Percentiles rank a stretch among this genome's conserved stretches.
These are phyloP conservation scores for Cygnus buccinator DNA, from an alignment of 2,113 vertebrate species.

Conservation along the genomic window DNA sequence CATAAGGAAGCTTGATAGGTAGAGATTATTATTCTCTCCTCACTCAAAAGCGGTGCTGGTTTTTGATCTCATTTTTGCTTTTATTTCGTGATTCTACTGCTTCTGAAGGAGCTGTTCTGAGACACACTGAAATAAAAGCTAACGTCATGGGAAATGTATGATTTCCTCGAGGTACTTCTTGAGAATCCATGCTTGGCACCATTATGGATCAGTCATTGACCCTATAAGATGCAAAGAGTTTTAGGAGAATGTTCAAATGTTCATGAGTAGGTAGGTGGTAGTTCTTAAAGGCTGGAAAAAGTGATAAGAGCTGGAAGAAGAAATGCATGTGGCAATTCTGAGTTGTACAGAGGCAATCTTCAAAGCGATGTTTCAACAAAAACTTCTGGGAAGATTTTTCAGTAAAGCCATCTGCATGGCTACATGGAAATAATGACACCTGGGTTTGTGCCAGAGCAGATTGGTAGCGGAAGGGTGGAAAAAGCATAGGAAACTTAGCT, in stretches of 20 bases:
- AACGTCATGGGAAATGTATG: rapidly evolving
- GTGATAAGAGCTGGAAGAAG: not conserved
- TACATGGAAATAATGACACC: not conserved
- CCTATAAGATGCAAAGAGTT: not conserved
- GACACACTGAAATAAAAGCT: not conserved
- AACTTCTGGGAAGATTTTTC: not conserved
- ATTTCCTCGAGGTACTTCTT: not conserved
- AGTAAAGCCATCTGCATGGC: not conserved
- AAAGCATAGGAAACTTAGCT: constrained; percentile 17
- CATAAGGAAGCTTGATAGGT: not conserved
- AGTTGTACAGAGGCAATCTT: not conserved
- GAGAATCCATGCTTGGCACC: not conserved
- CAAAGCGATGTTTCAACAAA: constrained; percentile 10
- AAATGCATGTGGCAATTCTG: not conserved
- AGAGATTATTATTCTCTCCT: not conserved
- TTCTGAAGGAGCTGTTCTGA: not conserved
- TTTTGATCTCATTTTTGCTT: not conserved
- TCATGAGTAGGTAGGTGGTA: not conserved
- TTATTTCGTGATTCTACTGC: not conserved
- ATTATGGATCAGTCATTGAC: not conserved
- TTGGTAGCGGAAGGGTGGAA: constrained; percentile 13
- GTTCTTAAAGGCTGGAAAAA: not conserved
- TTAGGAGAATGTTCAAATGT: not conserved
- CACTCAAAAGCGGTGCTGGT: not conserved
- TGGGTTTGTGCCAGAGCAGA: not conserved